Evolutionary conservation across 2,113 vertebrate genomes (phyloP).

Genomic region (Sprattus sprattus): DNA sequence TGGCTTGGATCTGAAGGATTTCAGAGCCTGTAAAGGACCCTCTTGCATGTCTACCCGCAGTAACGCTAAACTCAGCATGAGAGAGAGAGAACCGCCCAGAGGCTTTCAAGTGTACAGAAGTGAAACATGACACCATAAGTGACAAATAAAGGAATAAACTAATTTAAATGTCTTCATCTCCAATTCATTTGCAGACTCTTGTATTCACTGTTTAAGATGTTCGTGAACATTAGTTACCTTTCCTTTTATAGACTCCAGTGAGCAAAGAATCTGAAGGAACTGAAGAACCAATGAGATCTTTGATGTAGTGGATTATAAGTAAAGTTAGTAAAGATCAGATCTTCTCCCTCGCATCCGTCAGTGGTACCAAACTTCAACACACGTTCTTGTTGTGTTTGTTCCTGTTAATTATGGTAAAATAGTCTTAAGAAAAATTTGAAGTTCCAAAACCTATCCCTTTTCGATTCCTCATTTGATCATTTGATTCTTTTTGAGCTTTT

Average conservation of each 20-base stretch:
- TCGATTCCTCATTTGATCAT: neutral
- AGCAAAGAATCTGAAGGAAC: neutral
- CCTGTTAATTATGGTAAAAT: neutral
- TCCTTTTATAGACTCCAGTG: neutral
- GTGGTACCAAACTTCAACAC: neutral
- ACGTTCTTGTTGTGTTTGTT: neutral
- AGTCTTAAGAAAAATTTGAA: neutral
- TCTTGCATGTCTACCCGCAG: neutral
- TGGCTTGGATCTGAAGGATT: neutral
- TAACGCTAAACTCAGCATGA: neutral
- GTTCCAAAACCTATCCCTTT: conserved; percentile 17
- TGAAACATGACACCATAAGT: neutral
- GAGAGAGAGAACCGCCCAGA: neutral
- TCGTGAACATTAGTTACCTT: neutral
- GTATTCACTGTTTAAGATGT: neutral
- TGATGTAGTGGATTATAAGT: neutral
- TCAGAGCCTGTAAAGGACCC: neutral
- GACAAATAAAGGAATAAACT: neutral
- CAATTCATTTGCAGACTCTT: neutral
- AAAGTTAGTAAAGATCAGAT: neutral
- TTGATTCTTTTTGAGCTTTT: conserved; percentile 31
- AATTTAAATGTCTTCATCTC: neutral
- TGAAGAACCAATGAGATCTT: neutral
- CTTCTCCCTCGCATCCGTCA: neutral
- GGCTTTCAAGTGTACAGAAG: neutral